phyloP scores from a whole-genome alignment of 2,888 invertebrate species.

The Hedychridium roseum region DNA sequence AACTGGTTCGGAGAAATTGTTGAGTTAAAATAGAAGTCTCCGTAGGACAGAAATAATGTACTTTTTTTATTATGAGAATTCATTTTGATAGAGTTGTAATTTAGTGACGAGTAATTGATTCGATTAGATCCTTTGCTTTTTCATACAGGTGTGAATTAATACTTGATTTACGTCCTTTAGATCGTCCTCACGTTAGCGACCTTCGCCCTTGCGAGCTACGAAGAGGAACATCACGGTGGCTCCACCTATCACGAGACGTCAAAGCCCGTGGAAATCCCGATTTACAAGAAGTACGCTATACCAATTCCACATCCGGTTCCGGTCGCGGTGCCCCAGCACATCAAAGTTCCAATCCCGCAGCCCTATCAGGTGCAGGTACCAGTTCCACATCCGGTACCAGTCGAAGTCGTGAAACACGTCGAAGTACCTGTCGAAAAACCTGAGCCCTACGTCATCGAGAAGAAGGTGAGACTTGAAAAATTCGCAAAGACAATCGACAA shows the following conservation, averaged over 20 bases:
- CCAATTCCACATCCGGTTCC: slow-evolving; percentile 69
- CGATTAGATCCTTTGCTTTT: too few species aligned
- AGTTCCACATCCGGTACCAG: slow-evolving; percentile 59
- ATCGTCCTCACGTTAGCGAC: too few species aligned
- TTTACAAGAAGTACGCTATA: slow-evolving; percentile 64
- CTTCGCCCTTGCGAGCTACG: slow-evolving; percentile 53
- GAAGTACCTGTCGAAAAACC: slow-evolving; percentile 70
- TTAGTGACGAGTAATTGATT: too few species aligned
- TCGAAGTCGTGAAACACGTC: slow-evolving; percentile 67
- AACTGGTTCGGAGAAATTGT: too few species aligned
- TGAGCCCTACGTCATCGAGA: slow-evolving; percentile 69
- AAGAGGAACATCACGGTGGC: slow-evolving; percentile 45
- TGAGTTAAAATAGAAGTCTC: too few species aligned
- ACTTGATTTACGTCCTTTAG: too few species aligned
- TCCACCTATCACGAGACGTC: slow-evolving; percentile 56
- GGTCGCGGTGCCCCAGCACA: slow-evolving; percentile 67
- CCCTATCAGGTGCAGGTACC: slow-evolving; percentile 69
- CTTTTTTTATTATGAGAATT: too few species aligned
- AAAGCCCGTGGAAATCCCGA: slow-evolving; percentile 55
- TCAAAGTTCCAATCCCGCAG: slow-evolving; percentile 68
- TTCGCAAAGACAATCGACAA: too few species aligned
- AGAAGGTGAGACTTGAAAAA: slow-evolving; percentile 57
- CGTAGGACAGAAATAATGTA: too few species aligned
- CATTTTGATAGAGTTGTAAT: too few species aligned
- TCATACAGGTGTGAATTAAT: too few species aligned